Conservation (phyloP, 2,113 vertebrate genomes). For the Stigmatopora argus region DNA sequence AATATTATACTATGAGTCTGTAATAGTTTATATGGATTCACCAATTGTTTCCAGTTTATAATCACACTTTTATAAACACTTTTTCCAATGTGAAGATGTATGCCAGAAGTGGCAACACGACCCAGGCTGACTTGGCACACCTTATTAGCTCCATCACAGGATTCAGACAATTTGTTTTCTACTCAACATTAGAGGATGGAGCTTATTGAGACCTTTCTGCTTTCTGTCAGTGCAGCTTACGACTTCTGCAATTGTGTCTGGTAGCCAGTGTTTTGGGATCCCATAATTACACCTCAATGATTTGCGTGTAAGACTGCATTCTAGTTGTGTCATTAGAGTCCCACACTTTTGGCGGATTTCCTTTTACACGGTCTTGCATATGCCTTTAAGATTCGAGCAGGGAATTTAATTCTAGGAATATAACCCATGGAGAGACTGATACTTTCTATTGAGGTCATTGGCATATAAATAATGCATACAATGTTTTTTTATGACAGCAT, state of each 20-base stretch:
- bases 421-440: constrained; percentile 6
- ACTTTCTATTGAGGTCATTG: constrained; percentile 13
- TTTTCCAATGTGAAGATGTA: constrained; percentile 48
- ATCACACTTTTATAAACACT: constrained; percentile 46
- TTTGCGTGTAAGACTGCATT: constrained; percentile 52
- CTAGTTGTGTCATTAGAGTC: constrained; percentile 41
- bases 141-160: constrained; percentile 49
- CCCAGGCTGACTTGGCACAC: constrained; percentile 56
- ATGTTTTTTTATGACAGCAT: constrained; percentile 8
- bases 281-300: constrained; percentile 51
- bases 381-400: constrained; percentile 10
- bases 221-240: constrained; percentile 33
- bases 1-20: constrained; percentile 8
- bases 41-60: constrained; percentile 56
- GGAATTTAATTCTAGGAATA: constrained; percentile 15
- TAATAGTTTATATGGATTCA: constrained; percentile 30
- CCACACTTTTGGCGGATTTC: constrained; percentile 21
- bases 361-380: constrained; percentile 30
- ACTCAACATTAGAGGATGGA: constrained; percentile 29
- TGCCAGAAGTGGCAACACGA: constrained; percentile 59
- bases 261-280: constrained; percentile 46
- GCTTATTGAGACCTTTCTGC: constrained; percentile 47
- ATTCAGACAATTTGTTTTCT: constrained; percentile 59
- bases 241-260: constrained; percentile 33
- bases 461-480: neutral